Evolutionary conservation across 1,140 invertebrate species (phyloP), one percentile per base, ranked within the genome.

Genomic region (Ceratina japonica): DNA sequence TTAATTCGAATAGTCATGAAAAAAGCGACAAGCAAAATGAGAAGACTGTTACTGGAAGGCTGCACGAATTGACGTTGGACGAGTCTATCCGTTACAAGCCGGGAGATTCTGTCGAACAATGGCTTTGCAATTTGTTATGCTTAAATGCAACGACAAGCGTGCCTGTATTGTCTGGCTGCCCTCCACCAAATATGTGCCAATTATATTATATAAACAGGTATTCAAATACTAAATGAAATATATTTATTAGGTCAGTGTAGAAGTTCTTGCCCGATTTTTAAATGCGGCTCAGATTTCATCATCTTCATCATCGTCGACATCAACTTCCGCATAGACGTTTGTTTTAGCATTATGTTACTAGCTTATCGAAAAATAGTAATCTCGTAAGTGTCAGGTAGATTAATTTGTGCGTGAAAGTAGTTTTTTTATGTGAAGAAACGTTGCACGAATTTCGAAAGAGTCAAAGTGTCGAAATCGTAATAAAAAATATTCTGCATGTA

Each of bases 81-180:
- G 98, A 99, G 91, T 98, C 98, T 0, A 99, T 99, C 88, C 95
- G 99, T 80, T 99, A 99, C 89, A 95, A 95, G 79, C 92, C 95
- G 52, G 96, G 96, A 20, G 99, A 99, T 93, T 91, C 94, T 10
- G 94, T 99, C 18, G 99, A 99, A 92, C 91, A 92, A 12, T 99
- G 99, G 99, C 92, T 99, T 0, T 97, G 97, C 75, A 94, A 96
- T 84, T 93, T 99, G 0, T 93, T 99, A 0, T 99, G 99, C 91
- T 93, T 99, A 51, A 97, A 99, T 92, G 95, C 96, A 1, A 95
- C 94, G 44, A 94, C 94, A 15, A 92, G 95, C 68, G 92, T 95
- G 0, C 90, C 94, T 10, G 92, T 96, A 44, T 94, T 94, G 22
- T 95, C 95, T 2, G 97, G 97, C 20, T 97, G 97, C 86, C 98